Conservation (phyloP, 2,797 vertebrate genomes). For the Crypturellus tataupa region DNA sequence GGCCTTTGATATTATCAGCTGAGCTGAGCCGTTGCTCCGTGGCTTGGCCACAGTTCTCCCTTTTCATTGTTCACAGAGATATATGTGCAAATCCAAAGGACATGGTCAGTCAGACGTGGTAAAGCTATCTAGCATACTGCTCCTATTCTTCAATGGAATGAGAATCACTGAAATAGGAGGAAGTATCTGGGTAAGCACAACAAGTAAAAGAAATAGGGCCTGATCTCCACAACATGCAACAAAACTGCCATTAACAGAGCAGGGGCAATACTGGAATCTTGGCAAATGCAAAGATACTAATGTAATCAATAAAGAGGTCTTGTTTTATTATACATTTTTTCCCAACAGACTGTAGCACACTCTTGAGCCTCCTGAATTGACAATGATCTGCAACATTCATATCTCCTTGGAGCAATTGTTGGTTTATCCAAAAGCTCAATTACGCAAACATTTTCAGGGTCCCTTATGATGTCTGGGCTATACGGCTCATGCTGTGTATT, state of each 20-base stretch:
- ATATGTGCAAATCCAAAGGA: neutral
- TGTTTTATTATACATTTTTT: neutral
- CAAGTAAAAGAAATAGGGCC: neutral
- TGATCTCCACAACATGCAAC: neutral
- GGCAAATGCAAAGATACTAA: constrained; percentile 5
- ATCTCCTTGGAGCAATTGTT: neutral
- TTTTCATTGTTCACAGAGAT: neutral
- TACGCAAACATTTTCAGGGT: neutral
- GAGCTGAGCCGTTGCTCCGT: neutral
- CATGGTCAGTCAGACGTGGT: neutral
- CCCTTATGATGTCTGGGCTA: neutral
- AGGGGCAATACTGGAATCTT: neutral
- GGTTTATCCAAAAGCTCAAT: constrained; percentile 19
- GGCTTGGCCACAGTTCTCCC: neutral
- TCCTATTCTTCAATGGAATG: neutral
- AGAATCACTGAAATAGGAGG: neutral
- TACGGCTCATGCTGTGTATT: neutral
- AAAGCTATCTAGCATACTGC: neutral
- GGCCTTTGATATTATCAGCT: constrained; percentile 21
- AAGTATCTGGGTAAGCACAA: neutral
- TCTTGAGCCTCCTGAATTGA: neutral
- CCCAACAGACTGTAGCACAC: neutral
- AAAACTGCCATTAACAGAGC: neutral
- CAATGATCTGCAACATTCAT: neutral
- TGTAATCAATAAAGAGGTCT: neutral